Base-by-base conservation (phyloP, 2,113 vertebrate species). In the Opisthocomus hoazin region DNA sequence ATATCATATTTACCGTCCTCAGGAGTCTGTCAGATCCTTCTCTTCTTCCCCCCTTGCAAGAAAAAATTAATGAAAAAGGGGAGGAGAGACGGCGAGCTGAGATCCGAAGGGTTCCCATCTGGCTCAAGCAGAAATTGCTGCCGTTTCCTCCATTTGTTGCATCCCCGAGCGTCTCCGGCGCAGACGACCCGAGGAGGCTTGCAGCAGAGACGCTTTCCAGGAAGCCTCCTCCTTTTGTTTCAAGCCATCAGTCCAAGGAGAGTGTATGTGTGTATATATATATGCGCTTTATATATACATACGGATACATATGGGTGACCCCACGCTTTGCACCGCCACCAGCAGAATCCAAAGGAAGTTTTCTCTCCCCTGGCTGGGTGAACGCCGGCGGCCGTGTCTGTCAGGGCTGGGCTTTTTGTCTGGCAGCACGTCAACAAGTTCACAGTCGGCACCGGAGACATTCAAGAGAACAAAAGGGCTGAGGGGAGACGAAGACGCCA, bases 1-100 rank as follows among this genome's bases (percentile, higher is more conserved):
- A 95, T 94, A 96, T 95, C 91, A 94, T 63, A 89, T 95, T 97
- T 97, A 97, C 97, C 89, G 12, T 97, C 92, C 90, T 96, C 97
- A 87, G 90, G 94, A 93, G 90, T 94, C 96, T 96, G 89, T 95
- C 96, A 96, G 69, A 87, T 96, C 87, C 93, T 94, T 83, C 87
- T 94, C 90, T 92, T 91, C 84, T 63, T 92, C 83, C 85, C 84
- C 56, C 69, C 41, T 90, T 1, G 0, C 81, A 91, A 90, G 93
- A 94, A 97, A 93, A 93, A 93, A 96, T 92, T 95, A 96, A 97
- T 96, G 89, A 95, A 92, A 96, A 92, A 76, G 81, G 56, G 65
- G 85, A 95, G 89, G 95, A 96, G 87, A 94, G 77, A 79, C 3
- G 2, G 89, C 0, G 39, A 94, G 77, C 89, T 94, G 96, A 92